Conservation (phyloP, 2,888 invertebrate species). For the Dasysyrphus tricinctus region DNA sequence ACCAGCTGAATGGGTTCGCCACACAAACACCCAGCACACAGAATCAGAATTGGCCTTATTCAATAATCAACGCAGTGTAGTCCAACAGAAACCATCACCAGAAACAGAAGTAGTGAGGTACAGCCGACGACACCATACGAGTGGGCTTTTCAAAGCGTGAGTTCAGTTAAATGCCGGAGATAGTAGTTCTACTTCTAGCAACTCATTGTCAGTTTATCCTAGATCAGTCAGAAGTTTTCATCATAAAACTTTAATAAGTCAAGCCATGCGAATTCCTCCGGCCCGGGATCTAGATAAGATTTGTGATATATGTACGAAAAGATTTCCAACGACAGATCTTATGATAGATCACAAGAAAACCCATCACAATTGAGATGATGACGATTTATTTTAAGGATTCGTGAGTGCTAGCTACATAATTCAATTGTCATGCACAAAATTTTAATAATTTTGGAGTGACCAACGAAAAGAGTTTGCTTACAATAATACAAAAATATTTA, state of each 20-base stretch:
- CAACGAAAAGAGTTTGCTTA: slow-evolving; percentile 49
- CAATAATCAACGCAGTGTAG: slow-evolving; percentile 78
- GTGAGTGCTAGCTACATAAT: not conserved
- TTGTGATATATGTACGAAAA: slow-evolving; percentile 89
- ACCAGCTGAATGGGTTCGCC: slow-evolving; percentile 94
- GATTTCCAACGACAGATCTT: slow-evolving; percentile 90
- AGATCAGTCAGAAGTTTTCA: slow-evolving; percentile 52
- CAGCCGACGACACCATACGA: slow-evolving; percentile 40
- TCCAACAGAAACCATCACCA: slow-evolving; percentile 40
- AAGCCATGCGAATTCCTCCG: not conserved
- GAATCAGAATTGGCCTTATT: slow-evolving; percentile 90
- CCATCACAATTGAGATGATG: slow-evolving; percentile 85
- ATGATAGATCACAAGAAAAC: slow-evolving; percentile 91
- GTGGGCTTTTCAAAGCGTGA: slow-evolving; percentile 63
- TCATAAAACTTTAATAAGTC: slow-evolving; percentile 37
- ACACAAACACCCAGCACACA: slow-evolving; percentile 92
- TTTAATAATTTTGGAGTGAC: slow-evolving; percentile 6
- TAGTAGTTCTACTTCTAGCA: not conserved
- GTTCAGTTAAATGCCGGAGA: not conserved
- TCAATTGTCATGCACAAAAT: slow-evolving; percentile 51
- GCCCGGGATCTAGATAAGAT: slow-evolving; percentile 84
- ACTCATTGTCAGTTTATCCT: slow-evolving; percentile 23
- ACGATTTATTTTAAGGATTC: not conserved
- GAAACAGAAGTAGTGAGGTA: slow-evolving; percentile 44
- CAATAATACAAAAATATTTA: not conserved